phyloP scores from a whole-genome alignment of 2,113 vertebrate species.

The Struthidea cinerea region DNA sequence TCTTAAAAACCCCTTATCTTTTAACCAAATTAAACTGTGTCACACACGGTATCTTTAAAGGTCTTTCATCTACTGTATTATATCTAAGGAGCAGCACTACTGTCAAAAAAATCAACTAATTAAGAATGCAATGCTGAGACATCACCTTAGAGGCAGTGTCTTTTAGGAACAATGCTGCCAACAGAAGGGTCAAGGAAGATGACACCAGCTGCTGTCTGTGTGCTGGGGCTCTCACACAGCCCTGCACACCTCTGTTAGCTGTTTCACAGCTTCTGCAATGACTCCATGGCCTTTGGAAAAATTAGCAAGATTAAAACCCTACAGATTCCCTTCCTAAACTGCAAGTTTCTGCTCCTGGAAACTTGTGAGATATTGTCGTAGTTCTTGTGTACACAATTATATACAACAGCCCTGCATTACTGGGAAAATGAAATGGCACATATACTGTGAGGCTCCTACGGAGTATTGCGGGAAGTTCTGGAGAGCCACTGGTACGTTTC shows the following conservation, averaged over 20 bases:
- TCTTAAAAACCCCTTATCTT: background rate
- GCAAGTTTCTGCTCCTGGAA: background rate
- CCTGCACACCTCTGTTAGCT: background rate
- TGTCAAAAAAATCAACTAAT: constrained; percentile 58
- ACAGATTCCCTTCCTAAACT: background rate
- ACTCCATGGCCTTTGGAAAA: background rate
- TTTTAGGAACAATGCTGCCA: constrained; percentile 43
- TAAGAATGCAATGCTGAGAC: constrained; percentile 44
- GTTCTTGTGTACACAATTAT: background rate
- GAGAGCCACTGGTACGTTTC: background rate
- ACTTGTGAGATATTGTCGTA: background rate
- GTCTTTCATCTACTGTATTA: constrained; percentile 35
- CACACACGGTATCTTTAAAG: background rate
- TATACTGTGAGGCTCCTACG: background rate
- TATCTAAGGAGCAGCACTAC: background rate
- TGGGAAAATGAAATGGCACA: background rate
- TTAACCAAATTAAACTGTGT: constrained; percentile 44
- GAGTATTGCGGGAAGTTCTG: background rate
- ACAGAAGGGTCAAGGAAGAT: constrained; percentile 14
- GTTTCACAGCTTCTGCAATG: background rate
- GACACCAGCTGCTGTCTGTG: background rate
- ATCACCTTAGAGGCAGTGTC: constrained; percentile 49
- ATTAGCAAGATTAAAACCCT: background rate
- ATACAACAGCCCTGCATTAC: background rate
- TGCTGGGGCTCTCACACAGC: background rate